phyloP scores from a whole-genome alignment of 2,797 vertebrate species.

The Onychomys torridus region DNA sequence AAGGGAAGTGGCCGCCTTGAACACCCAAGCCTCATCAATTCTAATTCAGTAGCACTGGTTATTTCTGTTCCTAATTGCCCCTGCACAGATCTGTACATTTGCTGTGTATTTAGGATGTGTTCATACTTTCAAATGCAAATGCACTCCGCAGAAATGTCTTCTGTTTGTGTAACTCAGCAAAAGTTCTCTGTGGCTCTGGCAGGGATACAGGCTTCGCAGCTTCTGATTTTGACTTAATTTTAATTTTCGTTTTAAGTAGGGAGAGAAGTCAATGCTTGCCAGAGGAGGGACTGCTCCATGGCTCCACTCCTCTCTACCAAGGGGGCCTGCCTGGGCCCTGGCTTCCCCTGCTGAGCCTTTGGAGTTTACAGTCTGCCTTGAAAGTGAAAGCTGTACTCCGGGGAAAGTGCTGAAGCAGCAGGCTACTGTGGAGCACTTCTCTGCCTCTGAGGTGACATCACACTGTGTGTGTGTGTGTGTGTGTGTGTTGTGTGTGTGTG shows the following conservation, averaged over 20 bases:
- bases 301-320: not conserved
- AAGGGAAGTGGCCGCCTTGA: slow-evolving; percentile 68
- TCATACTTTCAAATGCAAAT: slow-evolving; percentile 83
- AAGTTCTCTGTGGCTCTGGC: slow-evolving; percentile 71
- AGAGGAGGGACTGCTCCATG: not conserved
- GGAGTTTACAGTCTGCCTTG: not conserved
- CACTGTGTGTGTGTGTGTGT: not conserved
- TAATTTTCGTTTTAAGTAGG: slow-evolving; percentile 38
- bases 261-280: not conserved
- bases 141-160: slow-evolving; percentile 72
- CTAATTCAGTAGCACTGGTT: slow-evolving; percentile 79
- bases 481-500: not conserved
- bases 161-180: slow-evolving; percentile 73
- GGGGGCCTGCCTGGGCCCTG: not conserved
- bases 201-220: slow-evolving; percentile 9
- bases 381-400: not conserved
- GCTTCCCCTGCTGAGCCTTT: not conserved
- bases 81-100: slow-evolving; percentile 78
- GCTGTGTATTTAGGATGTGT: slow-evolving; percentile 75
- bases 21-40: slow-evolving; percentile 79
- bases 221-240: slow-evolving; percentile 59
- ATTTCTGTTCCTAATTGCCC: slow-evolving; percentile 83
- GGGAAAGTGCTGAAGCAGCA: not conserved
- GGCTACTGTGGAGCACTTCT: slow-evolving; percentile 18
- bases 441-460: slow-evolving; percentile 21